Base-by-base conservation (phyloP, 2,113 vertebrate species). In the Scomber scombrus region DNA sequence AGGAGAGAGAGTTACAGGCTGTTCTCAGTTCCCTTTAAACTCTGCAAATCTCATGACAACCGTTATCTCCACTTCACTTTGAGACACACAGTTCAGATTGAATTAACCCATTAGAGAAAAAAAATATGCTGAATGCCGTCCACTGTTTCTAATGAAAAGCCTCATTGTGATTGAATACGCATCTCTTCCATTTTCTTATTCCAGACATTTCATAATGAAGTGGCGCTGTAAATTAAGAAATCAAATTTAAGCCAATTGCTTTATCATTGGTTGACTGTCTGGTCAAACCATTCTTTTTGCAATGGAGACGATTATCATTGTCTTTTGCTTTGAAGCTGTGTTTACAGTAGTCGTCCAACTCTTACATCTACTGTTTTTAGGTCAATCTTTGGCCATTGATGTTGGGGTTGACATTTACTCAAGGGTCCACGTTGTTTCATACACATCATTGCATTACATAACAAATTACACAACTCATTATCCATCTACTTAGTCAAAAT, bases 141-240 rank as follows among this genome's bases (percentile, higher is more conserved):
- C 74, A 65, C 52, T 50, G 55, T 80, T 77, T 81, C 73, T 73
- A 81, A 85, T 77, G 65, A 77, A 85, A 72, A 73, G 62, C 67
- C 47, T 18, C 19, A 2, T 21, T 54, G 49, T 21, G 31, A 51
- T 7, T 72, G 47, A 56, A 50, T n/a, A 18, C 43, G 29, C 8
- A 14, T 14, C n/a, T 29, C 29, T 14, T 15, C 13, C 13, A 11
- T 63, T 46, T 11, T 65, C 46, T 61, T 45, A 31, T 71, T 52
- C 31, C 15, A 75, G 71, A 71, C 34, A 21, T 78, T 75, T 80
- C 50, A 68, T 65, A 78, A 82, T 71, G 73, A 85, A 67, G 29
- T 9, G 1, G 29, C 6, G 1, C 13, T 34, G 19, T 23, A 49
- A 43, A 64, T 18, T 1, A 7, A 21, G 11, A 34, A 55, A 75